Evolutionary conservation across 2,797 vertebrate genomes (phyloP).

Genomic region (Pampus argenteus): DNA sequence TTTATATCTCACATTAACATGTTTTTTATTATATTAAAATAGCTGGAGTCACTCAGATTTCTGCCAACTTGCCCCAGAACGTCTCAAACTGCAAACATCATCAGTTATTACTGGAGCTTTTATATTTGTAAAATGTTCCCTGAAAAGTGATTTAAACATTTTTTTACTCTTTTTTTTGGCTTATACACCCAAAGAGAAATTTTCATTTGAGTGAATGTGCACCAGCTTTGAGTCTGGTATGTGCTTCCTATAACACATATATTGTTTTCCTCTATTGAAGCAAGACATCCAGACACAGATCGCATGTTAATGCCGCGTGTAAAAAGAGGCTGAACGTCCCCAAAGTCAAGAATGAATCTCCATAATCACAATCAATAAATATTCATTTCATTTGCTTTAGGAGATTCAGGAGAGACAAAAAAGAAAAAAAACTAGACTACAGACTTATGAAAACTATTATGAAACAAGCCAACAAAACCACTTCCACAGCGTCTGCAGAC

Average conservation of each 20-base stretch:
- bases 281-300: not conserved
- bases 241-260: not conserved
- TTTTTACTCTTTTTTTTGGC: too few species aligned
- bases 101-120: not conserved
- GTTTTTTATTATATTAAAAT: too few species aligned
- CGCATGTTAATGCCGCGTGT: not conserved
- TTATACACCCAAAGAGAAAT: not conserved
- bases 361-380: not conserved
- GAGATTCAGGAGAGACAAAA: not conserved
- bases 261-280: not conserved
- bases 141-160: not conserved
- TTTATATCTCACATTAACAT: too few species aligned
- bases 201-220: not conserved
- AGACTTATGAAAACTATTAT: not conserved
- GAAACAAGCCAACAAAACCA: conserved; percentile 21
- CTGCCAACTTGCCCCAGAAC: not conserved
- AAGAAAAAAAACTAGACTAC: not conserved
- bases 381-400: conserved; percentile 3
- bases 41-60: not conserved
- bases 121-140: not conserved
- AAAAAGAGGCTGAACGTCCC: too few species aligned
- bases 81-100: not conserved
- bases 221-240: not conserved
- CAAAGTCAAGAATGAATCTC: not conserved
- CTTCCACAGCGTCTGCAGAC: conserved; percentile 17